phyloP scores from a whole-genome alignment of 2,797 vertebrate species.

The Peromyscus aztecus region DNA sequence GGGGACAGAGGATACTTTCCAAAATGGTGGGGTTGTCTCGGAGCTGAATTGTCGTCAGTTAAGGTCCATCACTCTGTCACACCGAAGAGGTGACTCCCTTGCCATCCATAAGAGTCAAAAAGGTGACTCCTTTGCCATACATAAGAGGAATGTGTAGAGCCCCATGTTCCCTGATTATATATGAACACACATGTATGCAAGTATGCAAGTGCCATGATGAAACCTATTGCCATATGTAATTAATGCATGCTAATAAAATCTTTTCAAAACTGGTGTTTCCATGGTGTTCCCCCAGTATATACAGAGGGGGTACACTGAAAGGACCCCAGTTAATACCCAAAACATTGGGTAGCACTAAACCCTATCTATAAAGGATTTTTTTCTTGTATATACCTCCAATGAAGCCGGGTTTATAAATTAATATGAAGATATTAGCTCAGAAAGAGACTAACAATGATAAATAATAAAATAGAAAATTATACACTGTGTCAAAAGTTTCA shows the following conservation, averaged over 20 bases:
- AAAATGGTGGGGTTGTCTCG: background rate
- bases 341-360: background rate
- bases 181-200: background rate
- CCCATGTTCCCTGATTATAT: background rate
- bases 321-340: background rate
- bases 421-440: background rate
- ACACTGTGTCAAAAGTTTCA: background rate
- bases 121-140: background rate
- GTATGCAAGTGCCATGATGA: background rate
- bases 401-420: background rate
- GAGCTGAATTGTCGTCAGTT: conserved; percentile 20
- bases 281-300: background rate
- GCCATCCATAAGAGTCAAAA: background rate
- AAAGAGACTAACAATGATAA: background rate
- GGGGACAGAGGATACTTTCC: background rate
- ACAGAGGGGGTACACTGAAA: background rate
- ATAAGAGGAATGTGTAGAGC: background rate
- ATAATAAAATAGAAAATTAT: background rate
- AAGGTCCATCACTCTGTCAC: background rate
- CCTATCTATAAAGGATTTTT: background rate
- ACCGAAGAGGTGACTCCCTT: background rate
- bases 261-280: background rate
- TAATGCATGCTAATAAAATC: background rate
- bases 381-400: background rate
- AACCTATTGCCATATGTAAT: background rate